Conservation (phyloP, 2,113 vertebrate species). For the Psittacula cyanocephala region DNA sequence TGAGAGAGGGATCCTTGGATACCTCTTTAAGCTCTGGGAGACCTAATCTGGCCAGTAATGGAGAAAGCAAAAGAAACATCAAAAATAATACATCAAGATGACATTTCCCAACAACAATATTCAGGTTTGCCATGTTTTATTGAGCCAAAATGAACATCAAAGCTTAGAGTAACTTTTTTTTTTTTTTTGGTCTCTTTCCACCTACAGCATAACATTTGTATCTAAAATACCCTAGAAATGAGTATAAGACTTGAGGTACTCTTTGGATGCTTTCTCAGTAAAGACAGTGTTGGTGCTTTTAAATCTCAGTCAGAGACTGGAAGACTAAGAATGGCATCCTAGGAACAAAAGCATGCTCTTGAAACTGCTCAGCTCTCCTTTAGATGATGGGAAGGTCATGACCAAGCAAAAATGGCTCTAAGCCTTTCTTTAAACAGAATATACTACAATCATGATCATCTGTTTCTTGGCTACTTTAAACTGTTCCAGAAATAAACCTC, state of each 20-base stretch:
- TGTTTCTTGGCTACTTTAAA: neutral
- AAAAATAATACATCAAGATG: neutral
- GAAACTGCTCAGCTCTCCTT: neutral
- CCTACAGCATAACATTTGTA: neutral
- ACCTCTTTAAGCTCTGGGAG: neutral
- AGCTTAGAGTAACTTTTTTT: neutral
- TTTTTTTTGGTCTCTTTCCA: neutral
- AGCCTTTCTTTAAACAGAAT: neutral
- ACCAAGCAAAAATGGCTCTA: neutral
- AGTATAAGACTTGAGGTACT: neutral
- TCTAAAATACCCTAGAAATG: neutral
- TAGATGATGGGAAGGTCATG: neutral
- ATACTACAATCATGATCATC: neutral
- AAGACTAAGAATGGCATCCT: neutral
- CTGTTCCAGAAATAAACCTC: neutral
- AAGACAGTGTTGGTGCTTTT: neutral
- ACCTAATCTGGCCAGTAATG: neutral
- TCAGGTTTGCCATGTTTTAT: neutral
- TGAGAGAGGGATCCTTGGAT: accelerated
- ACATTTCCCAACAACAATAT: neutral
- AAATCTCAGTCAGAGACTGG: neutral
- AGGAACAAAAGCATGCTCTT: neutral
- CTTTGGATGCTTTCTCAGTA: neutral
- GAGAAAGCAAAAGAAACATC: neutral
- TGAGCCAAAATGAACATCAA: neutral